Base-by-base conservation (phyloP, 2,888 invertebrate genomes). In the Drosophila tripunctata region DNA sequence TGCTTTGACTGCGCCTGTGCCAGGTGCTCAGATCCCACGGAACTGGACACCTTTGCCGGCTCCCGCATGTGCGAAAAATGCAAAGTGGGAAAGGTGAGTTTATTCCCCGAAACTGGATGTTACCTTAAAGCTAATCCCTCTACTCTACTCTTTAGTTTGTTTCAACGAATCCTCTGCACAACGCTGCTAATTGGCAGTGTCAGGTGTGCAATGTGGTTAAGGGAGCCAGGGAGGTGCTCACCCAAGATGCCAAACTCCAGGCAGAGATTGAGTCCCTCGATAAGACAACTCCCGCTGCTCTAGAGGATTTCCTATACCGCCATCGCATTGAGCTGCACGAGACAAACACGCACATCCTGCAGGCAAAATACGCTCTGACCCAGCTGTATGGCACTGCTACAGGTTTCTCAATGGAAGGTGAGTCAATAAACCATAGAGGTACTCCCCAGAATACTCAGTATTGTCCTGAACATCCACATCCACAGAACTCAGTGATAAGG, bases 21-120 rank as follows among this genome's bases (percentile, higher is more conserved):
- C 0, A 92, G 95, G 63, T 96, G 96, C 80, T 90, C 88, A 22
- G 96, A 96, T 90, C 94, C 95, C 3, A 94, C 94, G 0, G 96
- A 96, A 88, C 89, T 95, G 93, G 89, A 93, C 5, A 94, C 94
- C 10, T 92, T 93, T 89, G 89, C 94, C 14, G 94, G 95, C 1
- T 93, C 94, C 0, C 93, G 95, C 43, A 92, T 93, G 56, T 95
- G 95, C 79, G 92, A 93, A n/a, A 91, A 93, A 67, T 94, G 94
- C 81, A 93, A 93, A 81, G 92, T 92, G 36, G 91, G 90, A 50
- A 92, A 81, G 90, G 91, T 82, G 67, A 82, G 81, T 54, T 8
- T 2, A 3, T 0, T 5, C 2, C 15, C 3, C 4, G 0, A n/a
- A 6, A 21, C 3, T 3, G 21, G n/a, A 21, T 38, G 4, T 4